Evolutionary conservation across 2,113 vertebrate species (phyloP).

Genomic region (Cromileptes altivelis): DNA sequence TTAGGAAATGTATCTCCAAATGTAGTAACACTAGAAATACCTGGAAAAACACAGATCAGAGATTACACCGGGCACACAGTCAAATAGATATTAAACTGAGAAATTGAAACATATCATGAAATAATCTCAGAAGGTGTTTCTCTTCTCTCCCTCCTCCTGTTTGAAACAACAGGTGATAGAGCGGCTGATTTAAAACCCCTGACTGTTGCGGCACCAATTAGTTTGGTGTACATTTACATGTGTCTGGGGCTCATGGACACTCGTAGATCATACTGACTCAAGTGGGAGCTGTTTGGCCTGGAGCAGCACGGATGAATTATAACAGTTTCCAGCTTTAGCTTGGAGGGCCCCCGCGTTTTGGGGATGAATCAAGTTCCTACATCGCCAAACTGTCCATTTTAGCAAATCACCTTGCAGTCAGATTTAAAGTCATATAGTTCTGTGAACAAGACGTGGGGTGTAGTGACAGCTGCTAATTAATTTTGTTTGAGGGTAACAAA

Average conservation of each 20-base stretch:
- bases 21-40: background rate
- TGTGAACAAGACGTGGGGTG: constrained; percentile 20
- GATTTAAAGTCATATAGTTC: constrained; percentile 39
- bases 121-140: constrained; percentile 56
- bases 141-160: constrained; percentile 38
- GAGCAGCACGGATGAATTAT: constrained; percentile 73
- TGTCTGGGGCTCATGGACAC: constrained; percentile 71
- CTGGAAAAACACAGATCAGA: background rate
- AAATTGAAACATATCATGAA: constrained; percentile 52
- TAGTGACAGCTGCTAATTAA: background rate
- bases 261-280: constrained; percentile 76
- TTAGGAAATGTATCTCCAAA: constrained; percentile 10
- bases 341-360: constrained; percentile 65
- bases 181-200: constrained; percentile 68
- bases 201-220: constrained; percentile 72
- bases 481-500: constrained; percentile 7
- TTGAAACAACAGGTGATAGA: constrained; percentile 63
- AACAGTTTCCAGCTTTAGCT: constrained; percentile 62
- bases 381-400: constrained; percentile 61
- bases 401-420: constrained; percentile 52
- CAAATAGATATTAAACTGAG: constrained; percentile 21
- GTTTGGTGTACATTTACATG: constrained; percentile 72
- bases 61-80: constrained; percentile 2
- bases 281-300: constrained; percentile 80
- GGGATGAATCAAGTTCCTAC: constrained; percentile 67